Percentiles rank a stretch among this genome's conserved stretches.
Conservation (phyloP, 2,888 invertebrate genomes). For the Lagria hirta region DNA sequence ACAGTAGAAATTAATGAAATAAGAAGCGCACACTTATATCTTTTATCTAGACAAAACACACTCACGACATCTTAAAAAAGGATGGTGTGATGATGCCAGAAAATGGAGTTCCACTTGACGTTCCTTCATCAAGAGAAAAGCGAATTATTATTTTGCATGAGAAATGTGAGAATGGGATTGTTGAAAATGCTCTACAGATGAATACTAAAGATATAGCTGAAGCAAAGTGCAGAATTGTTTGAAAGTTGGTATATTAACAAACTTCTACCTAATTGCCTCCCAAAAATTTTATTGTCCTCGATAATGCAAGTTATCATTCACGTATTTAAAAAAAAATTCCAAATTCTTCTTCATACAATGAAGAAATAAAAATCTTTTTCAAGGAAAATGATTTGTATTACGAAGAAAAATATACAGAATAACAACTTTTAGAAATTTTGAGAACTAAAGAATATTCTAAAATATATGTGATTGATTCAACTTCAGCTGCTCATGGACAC, state of each 20-base stretch:
- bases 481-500: background rate
- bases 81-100: background rate
- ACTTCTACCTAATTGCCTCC: background rate
- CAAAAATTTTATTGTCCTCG: background rate
- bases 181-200: background rate
- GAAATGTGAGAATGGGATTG: background rate
- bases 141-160: conserved; percentile 2
- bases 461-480: background rate
- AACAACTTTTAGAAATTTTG: background rate
- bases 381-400: too few relatives aligned
- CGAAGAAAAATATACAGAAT: background rate
- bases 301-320: too few relatives aligned
- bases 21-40: background rate
- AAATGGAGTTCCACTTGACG: background rate
- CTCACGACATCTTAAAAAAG: background rate
- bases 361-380: too few relatives aligned
- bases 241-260: background rate
- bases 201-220: background rate
- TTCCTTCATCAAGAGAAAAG: conserved; percentile 1
- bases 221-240: background rate
- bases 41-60: background rate
- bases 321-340: too few relatives aligned
- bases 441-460: background rate
- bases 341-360: too few relatives aligned
- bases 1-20: conserved; percentile 1